Evolutionary conservation across 2,797 vertebrate species (phyloP), one percentile per base, ranked within the genome.

Genomic region (Acrocephalus scirpaceus): DNA sequence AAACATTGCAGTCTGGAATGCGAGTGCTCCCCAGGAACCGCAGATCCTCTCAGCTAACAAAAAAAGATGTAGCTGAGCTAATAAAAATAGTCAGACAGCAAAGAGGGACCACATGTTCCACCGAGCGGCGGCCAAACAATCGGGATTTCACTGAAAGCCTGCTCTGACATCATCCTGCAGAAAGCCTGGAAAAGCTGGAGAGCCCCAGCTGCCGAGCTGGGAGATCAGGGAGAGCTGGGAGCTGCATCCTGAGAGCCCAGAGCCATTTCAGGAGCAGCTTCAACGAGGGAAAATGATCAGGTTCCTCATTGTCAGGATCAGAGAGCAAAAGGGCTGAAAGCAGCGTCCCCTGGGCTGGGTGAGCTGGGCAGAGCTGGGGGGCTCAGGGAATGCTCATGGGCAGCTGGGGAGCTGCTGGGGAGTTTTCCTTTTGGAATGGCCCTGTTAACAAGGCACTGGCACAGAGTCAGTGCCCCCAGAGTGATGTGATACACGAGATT

Each of bases 321-420:
- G 47, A 56, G 36, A 44, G 48, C 23, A 70, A 50, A 71, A 1
- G 18, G 84, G 85, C 10, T 62, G 7, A 44, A 69, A 38, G 6
- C 21, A 40, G 40, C 3, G n/a, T 17, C 13, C 29, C 72, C 50
- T 25, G 4, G 7, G 38, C 56, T 32, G 21, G 85, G 92, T 44
- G 47, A 91, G 67, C n/a, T 62, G 94, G 56, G 89, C 96, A 97
- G 76, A 10, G 45, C 88, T 7, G 60, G 92, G 96, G 96, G 95
- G 93, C 95, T 92, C 88, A 92, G 72, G 42, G 98, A 97, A 98
- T 97, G 96, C 94, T 97, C 94, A 97, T 2, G 56, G 83, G 96
- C 97, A 98, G 96, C 97, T 98, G 97, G 81, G 97, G 80, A 95
- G 86, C 13, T 44, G 67, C 89, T 87, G 93, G 78, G 65, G 93